These are phyloP conservation scores for Drosophila kanapiae DNA, from an alignment of 1,140 invertebrate species.

Conservation along the genomic window DNA sequence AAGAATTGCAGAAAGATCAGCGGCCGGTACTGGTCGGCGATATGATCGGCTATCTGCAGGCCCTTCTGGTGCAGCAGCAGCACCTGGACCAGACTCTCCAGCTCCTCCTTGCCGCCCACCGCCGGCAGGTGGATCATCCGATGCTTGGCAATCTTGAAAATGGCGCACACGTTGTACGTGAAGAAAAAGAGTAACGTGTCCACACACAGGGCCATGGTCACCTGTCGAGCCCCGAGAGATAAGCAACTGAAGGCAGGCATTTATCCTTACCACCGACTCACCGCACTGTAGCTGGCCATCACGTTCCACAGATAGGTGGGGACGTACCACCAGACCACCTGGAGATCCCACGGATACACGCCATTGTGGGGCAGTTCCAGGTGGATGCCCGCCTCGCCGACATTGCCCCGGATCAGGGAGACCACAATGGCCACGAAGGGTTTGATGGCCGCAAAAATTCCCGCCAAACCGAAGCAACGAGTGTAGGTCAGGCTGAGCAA, in stretches of 20 bases:
- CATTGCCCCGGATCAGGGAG: slow-evolving; percentile 23
- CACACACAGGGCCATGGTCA: slow-evolving; percentile 62
- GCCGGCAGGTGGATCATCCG: slow-evolving; percentile 49
- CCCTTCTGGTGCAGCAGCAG: slow-evolving; percentile 63
- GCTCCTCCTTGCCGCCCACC: slow-evolving; percentile 17
- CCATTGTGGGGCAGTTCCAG: slow-evolving; percentile 61
- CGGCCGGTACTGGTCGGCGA: slow-evolving; percentile 42
- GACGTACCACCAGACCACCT: slow-evolving; percentile 37
- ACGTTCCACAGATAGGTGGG: slow-evolving; percentile 72
- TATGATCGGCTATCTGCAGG: slow-evolving; percentile 49
- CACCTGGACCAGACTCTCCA: slow-evolving; percentile 39
- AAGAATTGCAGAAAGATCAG: slow-evolving; percentile 70
- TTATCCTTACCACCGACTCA: slow-evolving; percentile 3
- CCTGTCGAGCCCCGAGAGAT: not conserved
- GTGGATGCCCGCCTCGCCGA: slow-evolving; percentile 8
- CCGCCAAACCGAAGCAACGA: slow-evolving; percentile 51
- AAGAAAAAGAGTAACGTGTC: slow-evolving; percentile 67
- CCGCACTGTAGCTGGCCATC: slow-evolving; percentile 60
- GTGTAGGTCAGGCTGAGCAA: slow-evolving; percentile 56
- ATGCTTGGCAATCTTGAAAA: slow-evolving; percentile 69
- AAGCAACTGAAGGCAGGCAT: not conserved
- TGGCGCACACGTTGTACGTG: slow-evolving; percentile 70
- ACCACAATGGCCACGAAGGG: slow-evolving; percentile 56
- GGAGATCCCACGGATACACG: slow-evolving; percentile 53
- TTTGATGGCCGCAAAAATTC: slow-evolving; percentile 56